A percentile compares a stretch with the other conserved stretches of the same genome.
These are phyloP conservation scores for Mus pahari DNA, from an alignment of 2,113 vertebrate species.

Conservation along the genomic window DNA sequence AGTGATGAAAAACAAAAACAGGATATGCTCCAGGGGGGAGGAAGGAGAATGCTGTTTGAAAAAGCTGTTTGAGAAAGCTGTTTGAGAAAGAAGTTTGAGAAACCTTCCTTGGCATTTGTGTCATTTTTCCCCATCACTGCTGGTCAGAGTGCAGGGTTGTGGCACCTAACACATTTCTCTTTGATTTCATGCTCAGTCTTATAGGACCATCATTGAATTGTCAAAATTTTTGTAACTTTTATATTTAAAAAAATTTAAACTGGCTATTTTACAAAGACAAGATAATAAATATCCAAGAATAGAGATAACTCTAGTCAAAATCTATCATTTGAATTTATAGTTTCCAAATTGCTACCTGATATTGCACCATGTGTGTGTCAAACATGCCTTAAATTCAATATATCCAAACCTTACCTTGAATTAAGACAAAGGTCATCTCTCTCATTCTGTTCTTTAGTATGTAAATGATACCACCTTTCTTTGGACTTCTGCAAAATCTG, in stretches of 20 bases:
- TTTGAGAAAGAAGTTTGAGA: too few species aligned
- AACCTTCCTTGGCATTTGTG: too few species aligned
- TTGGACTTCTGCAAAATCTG: slow-evolving; percentile 27
- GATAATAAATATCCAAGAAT: not conserved
- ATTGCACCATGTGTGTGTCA: not conserved
- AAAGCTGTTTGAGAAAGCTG: too few species aligned
- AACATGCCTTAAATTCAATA: not conserved
- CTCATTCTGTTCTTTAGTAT: not conserved
- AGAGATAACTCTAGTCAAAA: not conserved
- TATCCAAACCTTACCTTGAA: not conserved
- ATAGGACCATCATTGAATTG: not conserved
- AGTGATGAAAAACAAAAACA: too few species aligned
- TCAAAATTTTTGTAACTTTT: not conserved
- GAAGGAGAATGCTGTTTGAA: too few species aligned
- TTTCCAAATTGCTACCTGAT: not conserved
- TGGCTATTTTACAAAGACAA: not conserved
- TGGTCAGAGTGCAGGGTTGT: too few species aligned
- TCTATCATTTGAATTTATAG: not conserved
- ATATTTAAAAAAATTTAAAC: not conserved
- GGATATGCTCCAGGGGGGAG: too few species aligned
- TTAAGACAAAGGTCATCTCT: not conserved
- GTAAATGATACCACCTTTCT: not conserved
- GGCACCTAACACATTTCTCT: not conserved
- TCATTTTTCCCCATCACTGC: too few species aligned
- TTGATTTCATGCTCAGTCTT: not conserved